Evolutionary conservation across 2,113 vertebrate genomes (phyloP), one percentile per base, ranked within the genome.

Genomic region (Salminus brasiliensis): DNA sequence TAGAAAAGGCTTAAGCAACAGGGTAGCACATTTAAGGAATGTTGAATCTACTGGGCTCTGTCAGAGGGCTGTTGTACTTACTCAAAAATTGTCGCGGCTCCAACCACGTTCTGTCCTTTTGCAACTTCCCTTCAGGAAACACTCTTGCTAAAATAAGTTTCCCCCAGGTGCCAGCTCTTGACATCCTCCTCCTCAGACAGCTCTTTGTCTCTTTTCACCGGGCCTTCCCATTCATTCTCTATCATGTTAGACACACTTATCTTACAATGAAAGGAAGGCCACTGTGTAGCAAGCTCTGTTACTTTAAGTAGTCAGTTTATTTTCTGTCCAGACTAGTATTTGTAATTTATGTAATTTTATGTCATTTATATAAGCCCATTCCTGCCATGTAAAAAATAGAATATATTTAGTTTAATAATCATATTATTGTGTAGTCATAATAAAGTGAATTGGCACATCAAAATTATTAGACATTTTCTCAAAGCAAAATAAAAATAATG

Each of bases 61-160:
- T 43, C 63, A 53, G 53, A 78, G 72, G 60, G 18, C 45, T 36
- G 32, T 21, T 39, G 70, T 41, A 29, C 66, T 25, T 21, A 55
- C 27, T 60, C n/a, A n/a, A n/a, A n/a, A 18, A 52, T 60, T 75
- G 57, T 30, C 5, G 41, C 4, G 68, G 59, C 68, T 85, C 55
- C 29, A 36, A 5, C 21, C 15, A 15, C 8, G 16, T 16, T 47
- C 57, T 34, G 7, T 57, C 45, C 68, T 29, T n/a, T 62, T 72
- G 77, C 62, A 55, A 29, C 72, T 82, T 81, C 80, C 82, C 53
- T 39, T 79, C 69, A 78, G 81, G 81, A 82, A 87, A 71, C 39
- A 27, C 62, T 78, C 79, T 41, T 59, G 49, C 83, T 71, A 70
- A 79, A 84, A 83, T 78, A 72, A 36, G 39, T 59, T 71, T 68